Percentiles rank a stretch among this genome's conserved stretches.
These are phyloP conservation scores for Pelmatolapia mariae DNA, from an alignment of 2,113 vertebrate genomes.

Conservation along the genomic window DNA sequence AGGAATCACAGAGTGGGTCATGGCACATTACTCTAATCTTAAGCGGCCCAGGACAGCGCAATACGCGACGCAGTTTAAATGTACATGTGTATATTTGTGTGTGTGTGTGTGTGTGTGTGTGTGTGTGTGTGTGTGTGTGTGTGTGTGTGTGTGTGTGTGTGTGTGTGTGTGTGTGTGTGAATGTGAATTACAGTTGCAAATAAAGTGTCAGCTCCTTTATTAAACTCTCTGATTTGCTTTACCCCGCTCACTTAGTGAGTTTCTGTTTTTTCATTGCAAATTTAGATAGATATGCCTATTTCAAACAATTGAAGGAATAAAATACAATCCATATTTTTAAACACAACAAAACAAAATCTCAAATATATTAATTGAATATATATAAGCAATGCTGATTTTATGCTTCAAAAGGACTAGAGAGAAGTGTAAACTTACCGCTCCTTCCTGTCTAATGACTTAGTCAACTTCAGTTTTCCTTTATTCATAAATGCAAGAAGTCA, in stretches of 20 bases:
- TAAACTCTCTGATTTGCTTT: not conserved
- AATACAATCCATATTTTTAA: not conserved
- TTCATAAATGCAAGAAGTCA: not conserved
- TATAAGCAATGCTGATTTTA: not conserved
- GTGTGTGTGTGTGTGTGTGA: not conserved
- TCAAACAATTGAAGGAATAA: not conserved
- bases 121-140: not conserved
- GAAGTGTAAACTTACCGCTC: not conserved
- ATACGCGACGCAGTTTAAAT: not conserved
- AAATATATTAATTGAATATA: not conserved
- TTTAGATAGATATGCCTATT: not conserved
- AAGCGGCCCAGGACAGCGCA: not conserved
- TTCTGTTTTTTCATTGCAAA: not conserved
- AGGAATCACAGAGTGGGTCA: not conserved
- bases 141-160: not conserved
- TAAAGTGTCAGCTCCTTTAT: not conserved
- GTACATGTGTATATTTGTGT: not conserved
- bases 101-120: not conserved
- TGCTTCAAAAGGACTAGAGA: not conserved
- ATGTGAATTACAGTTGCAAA: not conserved
- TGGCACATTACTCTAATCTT: not conserved
- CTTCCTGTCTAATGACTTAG: not conserved
- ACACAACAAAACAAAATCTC: not conserved
- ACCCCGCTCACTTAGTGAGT: not conserved
- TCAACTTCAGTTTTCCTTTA: not conserved